Evolutionary conservation across 2,113 vertebrate species (phyloP).

Genomic region (Trematomus loennbergii): DNA sequence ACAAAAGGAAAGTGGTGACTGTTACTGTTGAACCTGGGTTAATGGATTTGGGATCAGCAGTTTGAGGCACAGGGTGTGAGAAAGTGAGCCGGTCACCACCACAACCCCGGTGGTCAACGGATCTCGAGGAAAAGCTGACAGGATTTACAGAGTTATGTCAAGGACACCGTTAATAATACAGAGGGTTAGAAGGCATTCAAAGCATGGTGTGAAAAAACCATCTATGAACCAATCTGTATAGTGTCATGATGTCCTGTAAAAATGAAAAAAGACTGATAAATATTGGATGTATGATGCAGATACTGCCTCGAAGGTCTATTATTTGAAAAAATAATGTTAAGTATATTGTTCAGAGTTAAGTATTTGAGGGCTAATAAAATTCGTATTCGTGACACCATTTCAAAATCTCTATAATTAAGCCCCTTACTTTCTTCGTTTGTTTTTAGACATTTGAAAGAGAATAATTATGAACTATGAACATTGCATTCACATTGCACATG

Average conservation of each 20-base stretch:
- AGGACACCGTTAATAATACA: slow-evolving; percentile 2
- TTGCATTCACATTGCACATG: too few relatives aligned
- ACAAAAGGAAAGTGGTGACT: slow-evolving; percentile 64
- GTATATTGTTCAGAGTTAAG: too few relatives aligned
- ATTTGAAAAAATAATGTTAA: too few relatives aligned
- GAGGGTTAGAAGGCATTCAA: not conserved
- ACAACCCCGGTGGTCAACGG: slow-evolving; percentile 69
- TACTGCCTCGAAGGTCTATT: too few relatives aligned
- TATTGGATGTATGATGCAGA: too few relatives aligned
- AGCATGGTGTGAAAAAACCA: slow-evolving; percentile 9
- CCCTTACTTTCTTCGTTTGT: not conserved
- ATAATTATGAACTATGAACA: too few relatives aligned
- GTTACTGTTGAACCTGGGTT: slow-evolving; percentile 66
- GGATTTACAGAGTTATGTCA: slow-evolving; percentile 37
- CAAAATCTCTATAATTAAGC: not conserved
- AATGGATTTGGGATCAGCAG: slow-evolving; percentile 70
- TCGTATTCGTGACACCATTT: not conserved
- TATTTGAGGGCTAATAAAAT: not conserved
- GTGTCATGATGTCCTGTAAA: not conserved
- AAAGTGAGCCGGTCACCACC: slow-evolving; percentile 58
- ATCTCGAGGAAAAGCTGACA: slow-evolving; percentile 48
- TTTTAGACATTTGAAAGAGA: not conserved
- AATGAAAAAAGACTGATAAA: too few relatives aligned
- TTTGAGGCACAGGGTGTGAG: slow-evolving; percentile 61
- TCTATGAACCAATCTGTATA: not conserved